Evolutionary conservation across 2,888 invertebrate genomes (phyloP).

Genomic region (Resseliella maxima): DNA sequence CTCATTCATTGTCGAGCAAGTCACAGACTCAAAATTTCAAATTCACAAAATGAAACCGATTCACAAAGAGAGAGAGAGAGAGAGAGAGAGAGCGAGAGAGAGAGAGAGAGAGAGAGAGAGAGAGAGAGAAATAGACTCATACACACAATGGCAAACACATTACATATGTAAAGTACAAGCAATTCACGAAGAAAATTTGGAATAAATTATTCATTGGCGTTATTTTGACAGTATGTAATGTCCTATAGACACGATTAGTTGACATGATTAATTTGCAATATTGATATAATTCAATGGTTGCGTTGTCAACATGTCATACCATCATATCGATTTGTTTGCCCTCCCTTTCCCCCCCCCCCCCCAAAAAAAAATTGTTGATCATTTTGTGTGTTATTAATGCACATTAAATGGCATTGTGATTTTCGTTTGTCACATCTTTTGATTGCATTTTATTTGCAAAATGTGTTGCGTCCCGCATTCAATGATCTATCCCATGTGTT

Average conservation of each 20-base stretch:
- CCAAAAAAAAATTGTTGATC: conserved; percentile 9
- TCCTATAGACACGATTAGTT: background rate
- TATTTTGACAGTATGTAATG: background rate
- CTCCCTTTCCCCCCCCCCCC: no score
- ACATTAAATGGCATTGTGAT: background rate
- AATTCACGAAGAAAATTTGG: background rate
- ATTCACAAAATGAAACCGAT: no score
- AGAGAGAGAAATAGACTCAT: background rate
- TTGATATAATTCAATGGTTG: background rate
- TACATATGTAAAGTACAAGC: conserved; percentile 13
- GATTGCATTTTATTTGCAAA: background rate
- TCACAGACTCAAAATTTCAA: no score
- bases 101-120: no score
- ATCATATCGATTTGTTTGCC: background rate
- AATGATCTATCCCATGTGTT: background rate
- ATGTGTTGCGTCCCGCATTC: background rate
- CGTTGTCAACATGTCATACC: conserved; percentile 37
- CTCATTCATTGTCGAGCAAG: background rate
- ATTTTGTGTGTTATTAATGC: conserved; percentile 31
- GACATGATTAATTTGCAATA: conserved; percentile 23
- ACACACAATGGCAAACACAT: background rate
- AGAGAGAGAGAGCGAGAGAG: no score
- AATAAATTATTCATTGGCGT: conserved; percentile 27
- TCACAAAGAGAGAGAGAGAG: no score
- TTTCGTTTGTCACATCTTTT: background rate